These are phyloP conservation scores for Leucoraja ocellata DNA, from an alignment of 2,797 vertebrate species.

Conservation along the genomic window DNA sequence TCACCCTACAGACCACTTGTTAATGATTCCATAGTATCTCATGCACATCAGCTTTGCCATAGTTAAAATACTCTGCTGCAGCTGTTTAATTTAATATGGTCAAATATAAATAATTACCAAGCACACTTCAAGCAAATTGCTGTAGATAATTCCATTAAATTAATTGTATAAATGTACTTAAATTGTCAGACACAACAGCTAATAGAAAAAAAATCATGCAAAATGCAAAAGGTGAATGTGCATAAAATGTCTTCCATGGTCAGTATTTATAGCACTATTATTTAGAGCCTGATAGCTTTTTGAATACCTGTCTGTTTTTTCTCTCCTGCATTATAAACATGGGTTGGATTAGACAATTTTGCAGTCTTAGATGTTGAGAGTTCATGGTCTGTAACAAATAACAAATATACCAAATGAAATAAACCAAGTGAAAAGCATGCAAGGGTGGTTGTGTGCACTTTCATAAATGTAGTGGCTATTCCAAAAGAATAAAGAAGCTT, in stretches of 20 bases:
- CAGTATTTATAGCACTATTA: background rate
- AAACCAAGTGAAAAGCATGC: background rate
- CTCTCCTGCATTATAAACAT: background rate
- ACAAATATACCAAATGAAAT: background rate
- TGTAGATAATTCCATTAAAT: background rate
- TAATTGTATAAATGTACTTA: background rate
- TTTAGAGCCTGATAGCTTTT: background rate
- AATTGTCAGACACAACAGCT: background rate
- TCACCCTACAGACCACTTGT: background rate
- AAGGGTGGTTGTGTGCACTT: no score
- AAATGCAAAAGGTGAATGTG: background rate
- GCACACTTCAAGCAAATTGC: background rate
- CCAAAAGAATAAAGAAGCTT: background rate
- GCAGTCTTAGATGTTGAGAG: background rate
- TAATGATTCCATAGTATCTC: background rate
- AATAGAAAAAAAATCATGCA: background rate
- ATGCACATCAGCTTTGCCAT: background rate
- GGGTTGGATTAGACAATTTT: background rate
- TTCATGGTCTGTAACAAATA: constrained; percentile 24
- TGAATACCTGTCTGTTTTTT: constrained; percentile 7
- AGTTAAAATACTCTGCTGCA: background rate
- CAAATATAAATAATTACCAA: background rate
- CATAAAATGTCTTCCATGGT: background rate
- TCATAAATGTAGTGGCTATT: background rate
- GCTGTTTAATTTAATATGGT: background rate